Conservation (phyloP, 2,888 invertebrate genomes). For the Heliconius aoede region DNA sequence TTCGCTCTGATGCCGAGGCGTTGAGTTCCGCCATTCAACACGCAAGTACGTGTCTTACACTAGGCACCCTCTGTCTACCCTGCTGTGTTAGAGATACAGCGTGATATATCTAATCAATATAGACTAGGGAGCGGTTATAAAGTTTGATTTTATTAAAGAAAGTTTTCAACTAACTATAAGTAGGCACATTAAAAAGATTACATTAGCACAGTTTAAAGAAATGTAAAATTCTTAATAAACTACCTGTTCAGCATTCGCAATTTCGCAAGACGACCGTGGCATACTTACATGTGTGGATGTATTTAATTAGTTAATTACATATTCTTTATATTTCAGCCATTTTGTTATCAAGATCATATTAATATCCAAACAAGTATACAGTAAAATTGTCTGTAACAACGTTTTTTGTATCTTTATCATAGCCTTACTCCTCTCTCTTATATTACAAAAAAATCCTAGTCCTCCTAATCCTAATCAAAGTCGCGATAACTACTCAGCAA, state of each 20-base stretch:
- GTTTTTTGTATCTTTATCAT: neutral
- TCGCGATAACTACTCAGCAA: too few relatives aligned
- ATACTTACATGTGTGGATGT: slow-evolving; percentile 8
- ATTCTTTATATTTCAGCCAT: slow-evolving; percentile 6
- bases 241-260: slow-evolving; percentile 23
- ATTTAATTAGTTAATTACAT: slow-evolving; percentile 15
- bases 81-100: too few relatives aligned
- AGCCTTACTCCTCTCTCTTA: neutral
- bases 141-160: neutral
- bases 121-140: neutral
- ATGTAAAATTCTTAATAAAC: slow-evolving; percentile 7
- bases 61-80: too few relatives aligned
- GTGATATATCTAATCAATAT: neutral
- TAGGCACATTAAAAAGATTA: neutral
- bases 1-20: too few relatives aligned
- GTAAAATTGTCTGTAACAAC: neutral
- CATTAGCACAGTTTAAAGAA: slow-evolving; percentile 4
- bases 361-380: neutral
- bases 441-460: neutral
- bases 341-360: neutral
- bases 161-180: neutral
- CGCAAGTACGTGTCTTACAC: too few relatives aligned
- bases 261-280: slow-evolving; percentile 34
- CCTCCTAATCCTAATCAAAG: too few relatives aligned
- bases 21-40: too few relatives aligned